These are phyloP conservation scores for Rhingia rostrata DNA, from an alignment of 2,888 invertebrate species.

Conservation along the genomic window DNA sequence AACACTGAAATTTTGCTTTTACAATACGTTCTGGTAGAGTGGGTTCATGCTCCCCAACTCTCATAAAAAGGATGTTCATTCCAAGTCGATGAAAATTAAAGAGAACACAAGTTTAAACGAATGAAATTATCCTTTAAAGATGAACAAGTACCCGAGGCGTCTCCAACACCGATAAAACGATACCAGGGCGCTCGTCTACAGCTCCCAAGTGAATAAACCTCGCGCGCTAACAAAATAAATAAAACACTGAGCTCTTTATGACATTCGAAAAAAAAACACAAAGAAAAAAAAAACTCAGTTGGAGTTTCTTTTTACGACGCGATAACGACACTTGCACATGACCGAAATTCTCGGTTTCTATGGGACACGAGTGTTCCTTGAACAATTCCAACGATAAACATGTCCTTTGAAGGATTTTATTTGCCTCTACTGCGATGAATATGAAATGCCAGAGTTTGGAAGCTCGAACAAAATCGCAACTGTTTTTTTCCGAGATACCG, in stretches of 20 bases:
- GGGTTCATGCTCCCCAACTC: slow-evolving; percentile 37
- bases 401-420: slow-evolving; percentile 67
- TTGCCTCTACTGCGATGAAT: slow-evolving; percentile 47
- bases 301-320: slow-evolving; percentile 59
- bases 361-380: slow-evolving; percentile 57
- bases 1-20: slow-evolving; percentile 24
- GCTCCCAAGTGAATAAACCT: slow-evolving; percentile 62
- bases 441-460: slow-evolving; percentile 31
- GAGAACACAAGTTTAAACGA: slow-evolving; percentile 45
- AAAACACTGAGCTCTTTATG: slow-evolving; percentile 57
- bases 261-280: slow-evolving; percentile 29
- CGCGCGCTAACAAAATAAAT: slow-evolving; percentile 15
- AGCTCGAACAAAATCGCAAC: neutral
- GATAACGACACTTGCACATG: slow-evolving; percentile 68
- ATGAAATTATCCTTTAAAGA: slow-evolving; percentile 45
- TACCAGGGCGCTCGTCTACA: slow-evolving; percentile 4
- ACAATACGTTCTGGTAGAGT: slow-evolving; percentile 1
- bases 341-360: slow-evolving; percentile 51
- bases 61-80: slow-evolving; percentile 23
- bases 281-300: slow-evolving; percentile 47
- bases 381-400: slow-evolving; percentile 65
- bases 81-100: slow-evolving; percentile 50
- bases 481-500: slow-evolving; percentile 22
- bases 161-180: slow-evolving; percentile 30
- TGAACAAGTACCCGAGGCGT: slow-evolving; percentile 34